These are phyloP conservation scores for Ailuropoda melanoleuca DNA, from an alignment of 2,113 vertebrate species.

Conservation along the genomic window DNA sequence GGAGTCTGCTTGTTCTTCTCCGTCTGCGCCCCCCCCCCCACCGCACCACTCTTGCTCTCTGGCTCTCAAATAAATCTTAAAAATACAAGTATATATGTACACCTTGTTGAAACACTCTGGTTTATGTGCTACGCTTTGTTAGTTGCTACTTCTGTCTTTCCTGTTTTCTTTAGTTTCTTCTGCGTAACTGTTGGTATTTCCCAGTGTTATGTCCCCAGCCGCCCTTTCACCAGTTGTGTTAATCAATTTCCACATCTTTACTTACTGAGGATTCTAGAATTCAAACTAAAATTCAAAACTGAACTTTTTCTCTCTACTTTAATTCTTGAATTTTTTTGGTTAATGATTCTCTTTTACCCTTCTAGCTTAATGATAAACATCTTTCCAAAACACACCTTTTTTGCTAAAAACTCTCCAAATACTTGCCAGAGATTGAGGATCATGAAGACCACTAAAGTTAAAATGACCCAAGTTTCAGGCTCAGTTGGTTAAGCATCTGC, in stretches of 20 bases:
- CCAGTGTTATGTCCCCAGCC: neutral
- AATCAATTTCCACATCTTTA: neutral
- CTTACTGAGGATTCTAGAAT: neutral
- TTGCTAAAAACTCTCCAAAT: neutral
- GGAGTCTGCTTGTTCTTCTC: neutral
- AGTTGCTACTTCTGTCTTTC: neutral
- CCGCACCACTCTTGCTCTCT: too few relatives aligned
- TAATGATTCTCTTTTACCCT: neutral
- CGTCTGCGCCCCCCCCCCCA: too few relatives aligned
- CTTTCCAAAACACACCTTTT: neutral
- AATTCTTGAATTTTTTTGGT: neutral
- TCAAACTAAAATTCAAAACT: constrained; percentile 11
- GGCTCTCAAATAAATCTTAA: too few relatives aligned
- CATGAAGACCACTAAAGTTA: neutral
- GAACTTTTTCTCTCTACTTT: neutral
- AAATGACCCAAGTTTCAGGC: neutral
- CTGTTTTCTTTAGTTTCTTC: neutral
- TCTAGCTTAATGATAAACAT: neutral
- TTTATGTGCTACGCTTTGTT: neutral
- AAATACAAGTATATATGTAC: neutral
- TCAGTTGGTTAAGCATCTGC: too few relatives aligned
- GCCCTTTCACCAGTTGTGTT: neutral
- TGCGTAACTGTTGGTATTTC: neutral
- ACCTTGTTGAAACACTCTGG: neutral
- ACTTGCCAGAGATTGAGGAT: neutral